Percentiles rank a stretch among this genome's conserved stretches.
These are phyloP conservation scores for Drosophila punjabiensis DNA, from an alignment of 1,140 invertebrate species.

Conservation along the genomic window DNA sequence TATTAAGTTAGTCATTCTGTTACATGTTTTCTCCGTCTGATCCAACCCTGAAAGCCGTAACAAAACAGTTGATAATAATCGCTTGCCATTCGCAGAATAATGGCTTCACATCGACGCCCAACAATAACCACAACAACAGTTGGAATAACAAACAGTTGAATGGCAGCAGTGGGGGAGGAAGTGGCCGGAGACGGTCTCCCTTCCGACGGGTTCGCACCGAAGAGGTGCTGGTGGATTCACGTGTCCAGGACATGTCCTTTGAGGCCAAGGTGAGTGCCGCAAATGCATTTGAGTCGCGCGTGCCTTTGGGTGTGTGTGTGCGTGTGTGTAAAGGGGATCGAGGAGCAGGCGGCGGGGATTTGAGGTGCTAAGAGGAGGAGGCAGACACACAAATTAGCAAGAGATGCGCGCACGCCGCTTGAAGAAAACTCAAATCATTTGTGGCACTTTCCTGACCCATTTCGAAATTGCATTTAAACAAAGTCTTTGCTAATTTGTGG, in stretches of 20 bases:
- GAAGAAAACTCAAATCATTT: constrained; percentile 73
- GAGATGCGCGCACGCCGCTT: constrained; percentile 23
- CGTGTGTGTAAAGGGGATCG: background rate
- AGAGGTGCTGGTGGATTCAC: constrained; percentile 90
- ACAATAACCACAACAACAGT: constrained; percentile 41
- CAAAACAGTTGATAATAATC: constrained; percentile 4
- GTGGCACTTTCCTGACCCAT: constrained; percentile 48
- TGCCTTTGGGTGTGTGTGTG: constrained; percentile 26
- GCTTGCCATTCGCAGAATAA: constrained; percentile 46
- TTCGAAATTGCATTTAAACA: constrained; percentile 22
- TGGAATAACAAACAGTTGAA: constrained; percentile 44
- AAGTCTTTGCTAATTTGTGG: constrained; percentile 81
- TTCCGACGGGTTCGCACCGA: constrained; percentile 94
- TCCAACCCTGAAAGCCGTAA: background rate
- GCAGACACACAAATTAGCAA: constrained; percentile 80
- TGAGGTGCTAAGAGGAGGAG: constrained; percentile 16
- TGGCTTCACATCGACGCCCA: constrained; percentile 61
- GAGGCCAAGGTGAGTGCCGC: constrained; percentile 96
- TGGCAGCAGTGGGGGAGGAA: constrained; percentile 47
- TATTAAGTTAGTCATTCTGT: background rate
- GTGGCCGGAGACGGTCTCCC: constrained; percentile 86
- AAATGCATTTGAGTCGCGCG: constrained; percentile 72
- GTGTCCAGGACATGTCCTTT: constrained; percentile 95
- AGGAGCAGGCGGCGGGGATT: background rate
- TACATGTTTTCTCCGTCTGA: background rate